phyloP scores from a whole-genome alignment of 2,113 vertebrate species.

The Argyrosomus japonicus region DNA sequence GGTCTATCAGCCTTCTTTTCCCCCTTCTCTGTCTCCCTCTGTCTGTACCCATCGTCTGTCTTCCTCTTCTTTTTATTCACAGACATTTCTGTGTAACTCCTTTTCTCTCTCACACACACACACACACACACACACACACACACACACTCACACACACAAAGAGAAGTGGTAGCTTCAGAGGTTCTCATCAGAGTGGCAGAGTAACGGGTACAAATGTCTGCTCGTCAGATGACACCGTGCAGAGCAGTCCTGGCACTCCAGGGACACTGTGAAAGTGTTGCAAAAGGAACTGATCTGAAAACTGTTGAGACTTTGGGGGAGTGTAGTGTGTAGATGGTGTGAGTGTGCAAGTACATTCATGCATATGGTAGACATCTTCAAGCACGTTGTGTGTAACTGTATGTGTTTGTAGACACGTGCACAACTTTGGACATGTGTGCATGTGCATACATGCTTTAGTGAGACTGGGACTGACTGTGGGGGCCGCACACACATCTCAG shows the following conservation, averaged over 20 bases:
- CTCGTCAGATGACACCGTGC: slow-evolving; percentile 54
- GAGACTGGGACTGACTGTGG: slow-evolving; percentile 44
- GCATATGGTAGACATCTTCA: slow-evolving; percentile 14
- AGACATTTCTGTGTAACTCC: slow-evolving; percentile 17
- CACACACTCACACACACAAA: slow-evolving; percentile 3
- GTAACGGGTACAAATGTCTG: slow-evolving; percentile 64
- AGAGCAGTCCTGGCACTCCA: slow-evolving; percentile 51
- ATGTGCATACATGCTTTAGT: slow-evolving; percentile 39
- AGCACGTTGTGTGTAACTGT: slow-evolving; percentile 9
- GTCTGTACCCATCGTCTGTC: slow-evolving; percentile 43
- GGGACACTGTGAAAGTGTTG: slow-evolving; percentile 53
- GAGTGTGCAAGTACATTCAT: slow-evolving; percentile 1
- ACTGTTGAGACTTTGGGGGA: slow-evolving; percentile 26
- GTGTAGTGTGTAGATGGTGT: slow-evolving; percentile 2
- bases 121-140: neutral
- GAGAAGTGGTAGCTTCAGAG: slow-evolving; percentile 51
- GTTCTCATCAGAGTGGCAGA: slow-evolving; percentile 49
- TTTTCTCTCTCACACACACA: slow-evolving; percentile 14
- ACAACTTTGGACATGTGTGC: slow-evolving; percentile 11
- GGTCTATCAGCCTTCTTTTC: slow-evolving; percentile 1
- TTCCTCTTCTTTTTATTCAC: slow-evolving; percentile 26
- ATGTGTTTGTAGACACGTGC: neutral
- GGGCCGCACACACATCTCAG: slow-evolving; percentile 56
- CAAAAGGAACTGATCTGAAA: slow-evolving; percentile 51
- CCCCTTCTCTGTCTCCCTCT: slow-evolving; percentile 55